Conservation (phyloP, 2,888 invertebrate species). For the Cerastis leucographa region DNA sequence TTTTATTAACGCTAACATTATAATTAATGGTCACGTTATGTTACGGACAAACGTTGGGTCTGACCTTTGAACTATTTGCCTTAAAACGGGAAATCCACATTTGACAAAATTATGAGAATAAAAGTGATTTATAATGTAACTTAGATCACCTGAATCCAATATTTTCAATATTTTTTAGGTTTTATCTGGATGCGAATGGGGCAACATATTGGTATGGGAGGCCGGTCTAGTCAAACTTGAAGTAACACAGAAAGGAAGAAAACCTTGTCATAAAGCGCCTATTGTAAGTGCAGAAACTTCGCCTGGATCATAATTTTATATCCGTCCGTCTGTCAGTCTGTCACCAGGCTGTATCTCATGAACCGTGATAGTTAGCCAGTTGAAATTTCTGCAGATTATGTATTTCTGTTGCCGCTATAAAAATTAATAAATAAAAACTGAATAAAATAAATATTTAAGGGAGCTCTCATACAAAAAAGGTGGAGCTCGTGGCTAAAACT, state of each 20-base stretch:
- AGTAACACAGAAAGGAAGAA: conserved; percentile 93
- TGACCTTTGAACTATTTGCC: neutral
- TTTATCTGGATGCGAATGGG: conserved; percentile 97
- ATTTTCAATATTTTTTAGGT: conserved; percentile 86
- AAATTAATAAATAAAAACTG: too few species aligned
- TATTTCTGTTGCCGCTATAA: too few species aligned
- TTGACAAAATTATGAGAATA: neutral
- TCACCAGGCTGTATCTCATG: too few species aligned
- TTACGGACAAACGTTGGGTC: neutral
- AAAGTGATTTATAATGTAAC: neutral
- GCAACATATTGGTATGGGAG: conserved; percentile 97
- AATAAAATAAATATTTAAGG: too few species aligned
- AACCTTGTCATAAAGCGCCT: conserved; percentile 94
- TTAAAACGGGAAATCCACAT: neutral
- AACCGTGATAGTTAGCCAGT: too few species aligned
- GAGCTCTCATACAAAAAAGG: too few species aligned
- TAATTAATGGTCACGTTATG: conserved; percentile 1
- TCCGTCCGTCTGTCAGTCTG: too few species aligned
- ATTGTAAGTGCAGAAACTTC: conserved; percentile 83
- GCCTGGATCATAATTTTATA: too few species aligned
- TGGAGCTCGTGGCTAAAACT: too few species aligned
- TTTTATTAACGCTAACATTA: neutral
- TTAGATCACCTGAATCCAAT: too few species aligned
- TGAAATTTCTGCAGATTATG: too few species aligned
- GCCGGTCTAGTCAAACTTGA: conserved; percentile 96